A percentile compares a stretch with the other conserved stretches of the same genome.
phyloP scores from a whole-genome alignment of 1,140 invertebrate genomes.

The Gonioctena quinquepunctata region DNA sequence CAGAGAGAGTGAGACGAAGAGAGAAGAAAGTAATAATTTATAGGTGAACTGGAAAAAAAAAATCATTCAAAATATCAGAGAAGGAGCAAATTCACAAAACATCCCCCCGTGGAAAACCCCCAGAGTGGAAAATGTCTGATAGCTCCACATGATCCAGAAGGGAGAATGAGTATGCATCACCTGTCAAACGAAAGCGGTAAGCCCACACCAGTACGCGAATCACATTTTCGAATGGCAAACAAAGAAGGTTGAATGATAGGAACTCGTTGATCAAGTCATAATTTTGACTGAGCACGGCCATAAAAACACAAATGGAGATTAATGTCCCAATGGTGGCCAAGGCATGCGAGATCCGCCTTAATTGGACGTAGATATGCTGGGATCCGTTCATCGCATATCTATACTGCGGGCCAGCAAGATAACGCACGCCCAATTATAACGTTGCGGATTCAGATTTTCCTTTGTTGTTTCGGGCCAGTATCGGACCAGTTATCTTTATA shows the following conservation, averaged over 20 bases:
- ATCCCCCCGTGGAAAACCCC: too few relatives aligned
- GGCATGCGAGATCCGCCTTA: constrained; percentile 25
- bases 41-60: too few relatives aligned
- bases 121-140: too few relatives aligned
- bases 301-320: constrained; percentile 38
- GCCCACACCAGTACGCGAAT: too few relatives aligned
- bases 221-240: not conserved
- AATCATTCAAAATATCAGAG: too few relatives aligned
- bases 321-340: constrained; percentile 23
- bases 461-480: constrained; percentile 4
- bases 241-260: not conserved
- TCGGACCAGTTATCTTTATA: not conserved
- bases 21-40: too few relatives aligned
- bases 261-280: constrained; percentile 7
- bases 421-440: constrained; percentile 29
- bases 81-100: too few relatives aligned
- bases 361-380: constrained; percentile 38
- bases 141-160: too few relatives aligned
- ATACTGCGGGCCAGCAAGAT: constrained; percentile 35
- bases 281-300: constrained; percentile 12
- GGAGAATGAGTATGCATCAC: too few relatives aligned
- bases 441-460: not conserved
- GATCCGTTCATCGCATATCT: constrained; percentile 37
- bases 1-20: too few relatives aligned
- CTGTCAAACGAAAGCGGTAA: too few relatives aligned